A percentile compares a stretch with the other conserved stretches of the same genome.
phyloP scores from a whole-genome alignment of 2,797 vertebrate species.

The Hafferia zeledoni region DNA sequence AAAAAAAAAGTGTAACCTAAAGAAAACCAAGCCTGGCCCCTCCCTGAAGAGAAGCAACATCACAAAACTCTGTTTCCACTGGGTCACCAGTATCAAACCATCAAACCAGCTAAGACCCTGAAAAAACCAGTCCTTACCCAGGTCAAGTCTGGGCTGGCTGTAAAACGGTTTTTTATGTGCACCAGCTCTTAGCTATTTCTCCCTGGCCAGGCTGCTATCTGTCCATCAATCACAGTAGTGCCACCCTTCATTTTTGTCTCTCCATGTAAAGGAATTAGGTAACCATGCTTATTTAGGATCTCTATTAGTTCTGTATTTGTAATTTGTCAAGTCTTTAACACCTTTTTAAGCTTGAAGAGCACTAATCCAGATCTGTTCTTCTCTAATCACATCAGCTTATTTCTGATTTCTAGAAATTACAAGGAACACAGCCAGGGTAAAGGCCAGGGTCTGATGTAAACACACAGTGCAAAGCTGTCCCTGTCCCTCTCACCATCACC shows the following conservation, averaged over 20 bases:
- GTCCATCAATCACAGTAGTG: neutral
- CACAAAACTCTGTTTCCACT: neutral
- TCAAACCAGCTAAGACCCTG: neutral
- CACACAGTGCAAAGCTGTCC: rapidly evolving
- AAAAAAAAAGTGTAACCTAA: constrained; percentile 6
- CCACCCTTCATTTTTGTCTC: constrained; percentile 25
- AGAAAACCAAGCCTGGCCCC: neutral
- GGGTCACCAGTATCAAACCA: constrained; percentile 16
- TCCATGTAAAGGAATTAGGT: constrained; percentile 36
- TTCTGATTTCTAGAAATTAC: constrained; percentile 82
- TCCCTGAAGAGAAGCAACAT: neutral
- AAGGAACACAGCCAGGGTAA: constrained; percentile 69
- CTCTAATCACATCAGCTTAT: constrained; percentile 83
- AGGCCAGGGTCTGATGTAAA: constrained; percentile 24
- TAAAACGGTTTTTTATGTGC: neutral
- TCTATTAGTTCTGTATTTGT: constrained; percentile 50
- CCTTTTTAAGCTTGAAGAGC: constrained; percentile 72
- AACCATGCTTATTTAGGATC: constrained; percentile 34
- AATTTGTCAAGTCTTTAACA: constrained; percentile 65
- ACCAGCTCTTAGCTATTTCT: neutral
- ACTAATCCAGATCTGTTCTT: constrained; percentile 77
- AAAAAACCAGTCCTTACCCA: neutral
- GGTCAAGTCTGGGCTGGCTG: neutral
- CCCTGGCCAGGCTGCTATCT: neutral
- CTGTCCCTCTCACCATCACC: neutral